These are phyloP conservation scores for Cremastinae sp. DNA, from an alignment of 2,888 invertebrate genomes.

Conservation along the genomic window DNA sequence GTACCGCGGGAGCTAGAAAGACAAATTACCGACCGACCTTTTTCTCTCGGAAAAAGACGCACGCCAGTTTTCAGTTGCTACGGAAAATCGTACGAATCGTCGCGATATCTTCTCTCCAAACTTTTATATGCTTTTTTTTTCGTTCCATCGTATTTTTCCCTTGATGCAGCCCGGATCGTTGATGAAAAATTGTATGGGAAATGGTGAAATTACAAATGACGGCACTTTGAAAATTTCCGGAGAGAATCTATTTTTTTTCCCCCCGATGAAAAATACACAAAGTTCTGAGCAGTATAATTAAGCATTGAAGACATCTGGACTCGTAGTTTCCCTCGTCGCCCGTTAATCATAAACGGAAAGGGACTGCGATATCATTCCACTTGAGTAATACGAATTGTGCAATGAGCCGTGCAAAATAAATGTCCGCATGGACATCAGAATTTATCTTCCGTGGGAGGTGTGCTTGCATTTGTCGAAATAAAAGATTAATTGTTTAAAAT, in stretches of 20 bases:
- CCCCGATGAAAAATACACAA: conserved; percentile 15
- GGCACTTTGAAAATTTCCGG: neutral
- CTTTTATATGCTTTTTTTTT: conserved; percentile 14
- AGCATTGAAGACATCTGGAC: conserved; percentile 3
- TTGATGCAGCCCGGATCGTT: conserved; percentile 5
- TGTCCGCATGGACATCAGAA: no score
- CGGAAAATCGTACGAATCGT: conserved; percentile 29
- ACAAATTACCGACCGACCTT: conserved; percentile 33
- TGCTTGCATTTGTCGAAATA: no score
- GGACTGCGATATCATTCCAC: no score
- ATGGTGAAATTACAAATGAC: conserved; percentile 3
- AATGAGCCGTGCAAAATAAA: no score
- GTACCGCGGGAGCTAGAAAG: conserved; percentile 11
- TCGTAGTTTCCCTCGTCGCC: no score
- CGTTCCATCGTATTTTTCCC: neutral
- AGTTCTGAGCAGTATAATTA: neutral
- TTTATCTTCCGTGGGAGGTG: no score
- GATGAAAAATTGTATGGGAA: conserved; percentile 7
- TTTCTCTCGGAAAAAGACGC: conserved; percentile 23
- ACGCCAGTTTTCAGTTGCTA: conserved; percentile 25
- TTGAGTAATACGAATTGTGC: no score
- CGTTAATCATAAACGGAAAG: no score
- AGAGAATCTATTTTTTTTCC: conserved; percentile 1
- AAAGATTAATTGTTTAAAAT: no score
- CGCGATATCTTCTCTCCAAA: neutral